Evolutionary conservation across 2,888 invertebrate genomes (phyloP).

Genomic region (Zaprionus lineosus): DNA sequence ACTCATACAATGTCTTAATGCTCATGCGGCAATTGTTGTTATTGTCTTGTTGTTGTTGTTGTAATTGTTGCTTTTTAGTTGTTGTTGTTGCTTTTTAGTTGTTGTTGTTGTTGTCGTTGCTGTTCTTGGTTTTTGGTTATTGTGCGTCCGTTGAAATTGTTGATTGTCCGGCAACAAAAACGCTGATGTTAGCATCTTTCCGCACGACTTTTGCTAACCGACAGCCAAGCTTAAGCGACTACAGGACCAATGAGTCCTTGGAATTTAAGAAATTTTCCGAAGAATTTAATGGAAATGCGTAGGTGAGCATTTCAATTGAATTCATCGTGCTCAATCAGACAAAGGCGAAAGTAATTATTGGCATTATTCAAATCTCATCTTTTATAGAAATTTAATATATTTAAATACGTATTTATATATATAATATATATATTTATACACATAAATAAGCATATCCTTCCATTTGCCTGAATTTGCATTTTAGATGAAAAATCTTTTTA

Average conservation of each 20-base stretch:
- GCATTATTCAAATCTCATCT: neutral
- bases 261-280: no score
- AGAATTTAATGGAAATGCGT: no score
- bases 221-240: neutral
- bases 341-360: neutral
- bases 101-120: no score
- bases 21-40: slow-evolving; percentile 5
- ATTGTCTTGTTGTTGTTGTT: neutral
- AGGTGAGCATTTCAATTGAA: no score
- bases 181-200: neutral
- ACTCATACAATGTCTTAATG: no score
- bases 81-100: no score
- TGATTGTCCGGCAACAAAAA: no score
- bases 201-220: neutral
- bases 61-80: neutral
- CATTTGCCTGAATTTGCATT: slow-evolving; percentile 5
- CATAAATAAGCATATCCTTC: neutral
- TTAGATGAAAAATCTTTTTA: slow-evolving; percentile 43
- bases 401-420: neutral
- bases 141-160: no score
- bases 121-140: no score
- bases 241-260: neutral
- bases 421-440: neutral
- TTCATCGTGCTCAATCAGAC: neutral
- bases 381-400: neutral